Percentiles rank a stretch among this genome's conserved stretches.
phyloP scores from a whole-genome alignment of 2,888 invertebrate species.

The Petrolisthes cinctipes region DNA sequence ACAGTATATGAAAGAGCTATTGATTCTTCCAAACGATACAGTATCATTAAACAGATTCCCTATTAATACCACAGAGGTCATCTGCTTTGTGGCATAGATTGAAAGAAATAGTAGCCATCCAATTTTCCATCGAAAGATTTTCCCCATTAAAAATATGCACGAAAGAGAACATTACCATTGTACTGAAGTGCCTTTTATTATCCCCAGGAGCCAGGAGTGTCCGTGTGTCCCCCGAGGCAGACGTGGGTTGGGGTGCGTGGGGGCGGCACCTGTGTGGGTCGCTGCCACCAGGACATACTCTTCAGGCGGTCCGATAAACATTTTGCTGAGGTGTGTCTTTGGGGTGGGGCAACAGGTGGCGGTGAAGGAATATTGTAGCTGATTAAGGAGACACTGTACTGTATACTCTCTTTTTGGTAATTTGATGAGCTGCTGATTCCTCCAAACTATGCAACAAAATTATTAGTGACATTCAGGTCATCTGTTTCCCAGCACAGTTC shows the following conservation, averaged over 20 bases:
- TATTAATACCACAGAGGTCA: too few relatives aligned
- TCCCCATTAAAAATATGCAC: background rate
- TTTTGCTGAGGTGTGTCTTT: slow-evolving; percentile 77
- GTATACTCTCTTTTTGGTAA: too few relatives aligned
- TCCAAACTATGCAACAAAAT: too few relatives aligned
- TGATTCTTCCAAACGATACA: too few relatives aligned
- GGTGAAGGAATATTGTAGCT: too few relatives aligned
- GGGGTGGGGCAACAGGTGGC: background rate
- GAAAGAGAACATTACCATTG: background rate
- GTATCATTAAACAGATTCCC: too few relatives aligned
- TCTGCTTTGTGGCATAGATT: background rate
- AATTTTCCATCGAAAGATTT: background rate
- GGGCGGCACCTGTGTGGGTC: slow-evolving; percentile 82
- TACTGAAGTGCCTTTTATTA: background rate
- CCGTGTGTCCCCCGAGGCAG: slow-evolving; percentile 39
- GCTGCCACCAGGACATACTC: slow-evolving; percentile 89
- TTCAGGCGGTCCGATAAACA: slow-evolving; percentile 85
- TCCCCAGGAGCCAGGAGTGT: background rate
- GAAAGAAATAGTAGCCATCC: background rate
- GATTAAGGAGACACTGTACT: too few relatives aligned
- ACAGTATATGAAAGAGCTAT: background rate
- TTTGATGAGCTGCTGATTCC: too few relatives aligned
- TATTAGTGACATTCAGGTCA: too few relatives aligned
- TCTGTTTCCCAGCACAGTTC: too few relatives aligned
- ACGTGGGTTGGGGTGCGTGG: slow-evolving; percentile 47